Evolutionary conservation across 2,888 invertebrate genomes (phyloP), one percentile per base, ranked within the genome.

Genomic region (Eumacrocentrus americanus): DNA sequence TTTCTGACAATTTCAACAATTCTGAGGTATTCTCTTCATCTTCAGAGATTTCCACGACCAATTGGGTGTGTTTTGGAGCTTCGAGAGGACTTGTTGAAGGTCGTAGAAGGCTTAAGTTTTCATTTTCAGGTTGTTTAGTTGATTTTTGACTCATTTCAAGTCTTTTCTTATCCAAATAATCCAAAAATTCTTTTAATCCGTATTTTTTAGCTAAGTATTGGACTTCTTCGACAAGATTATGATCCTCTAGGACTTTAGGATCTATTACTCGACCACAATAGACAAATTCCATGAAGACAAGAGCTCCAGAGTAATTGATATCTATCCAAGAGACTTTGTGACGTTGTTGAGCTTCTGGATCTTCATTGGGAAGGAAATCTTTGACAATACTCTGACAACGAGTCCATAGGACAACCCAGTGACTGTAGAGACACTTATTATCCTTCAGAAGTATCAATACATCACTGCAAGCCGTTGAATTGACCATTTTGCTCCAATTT

Each of bases 331-430:
- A 63, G 55, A 77, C 72, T 64, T 72, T 71, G 61, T 59, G 48
- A 42, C 68, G 66, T 44, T 57, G 23, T 1, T 3, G 20, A 47
- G 14, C 12, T 1, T 37, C 38, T 20, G 11, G 3, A 34, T 58
- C 35, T 37, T 68, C 56, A 34, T 73, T 72, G 3, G 63, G 9
- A 3, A 70, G 65, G 23, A 79, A 62, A 58, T 82, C 80, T n/a
- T 73, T 61, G 35, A 83, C 63, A 50, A 84, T 72, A 35, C 70
- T 69, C n/a, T 80, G 75, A 63, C 82, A 83, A 16, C 82, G 79
- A 3, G 78, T 78, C 63, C 74, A 70, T 12, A 84, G 71, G 4
- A 84, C 80, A 25, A 84, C 65, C 68, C 77, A 81, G 64, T 84
- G 84, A 42, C 76, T 80, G 69, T 77, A 79, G 62, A 84, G 79